Evolutionary conservation across 1,140 invertebrate genomes (phyloP), one percentile per base, ranked within the genome.

Genomic region (Mesaphorura yosii): DNA sequence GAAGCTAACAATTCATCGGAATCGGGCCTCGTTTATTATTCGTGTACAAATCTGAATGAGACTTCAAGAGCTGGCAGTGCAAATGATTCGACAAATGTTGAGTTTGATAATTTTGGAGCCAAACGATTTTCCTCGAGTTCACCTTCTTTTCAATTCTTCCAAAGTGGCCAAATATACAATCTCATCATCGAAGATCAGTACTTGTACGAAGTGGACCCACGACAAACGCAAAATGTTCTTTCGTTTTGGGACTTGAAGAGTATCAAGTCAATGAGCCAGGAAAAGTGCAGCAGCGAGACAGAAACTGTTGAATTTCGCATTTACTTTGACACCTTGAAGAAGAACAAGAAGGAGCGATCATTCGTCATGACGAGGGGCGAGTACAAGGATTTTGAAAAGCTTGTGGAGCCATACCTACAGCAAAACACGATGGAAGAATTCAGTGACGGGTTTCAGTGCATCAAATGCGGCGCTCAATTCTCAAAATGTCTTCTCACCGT

Each of bases 261-360:
- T n/a, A 23, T 61, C 12, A 39, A 47, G 26, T 47, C 44, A 7
- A 25, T 57, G 17, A 34, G 39, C 17, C 48, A 57, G 26, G 55
- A 61, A 23, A 53, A 57, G 23, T 55, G 17, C 22, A 34, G 46
- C 19, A 29, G 37, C 12, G 59, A 61, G 29, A 57, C 59, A 17
- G 59, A 61, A 54, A 57, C 52, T 15, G 59, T 61, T 1, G 52
- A 57, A 48, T 61, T 61, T 52, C 20, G 22, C 27, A 22, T 61
- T 10, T 42, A 7, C 19, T 61, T 61, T 52, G 55, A 61, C 28
- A 57, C 55, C 17, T 42, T 61, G 23, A 54, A 50, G 31, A 61
- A 55, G 28, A 27, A 51, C 7, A 25, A 51, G 31, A 39, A 55
- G 26, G 59, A 61, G 28, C 38, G 45, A 34, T 57, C 37, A 15